Percentiles rank a stretch among this genome's conserved stretches.
Conservation (phyloP, 2,797 vertebrate genomes). For the Xiphophorus birchmanni region DNA sequence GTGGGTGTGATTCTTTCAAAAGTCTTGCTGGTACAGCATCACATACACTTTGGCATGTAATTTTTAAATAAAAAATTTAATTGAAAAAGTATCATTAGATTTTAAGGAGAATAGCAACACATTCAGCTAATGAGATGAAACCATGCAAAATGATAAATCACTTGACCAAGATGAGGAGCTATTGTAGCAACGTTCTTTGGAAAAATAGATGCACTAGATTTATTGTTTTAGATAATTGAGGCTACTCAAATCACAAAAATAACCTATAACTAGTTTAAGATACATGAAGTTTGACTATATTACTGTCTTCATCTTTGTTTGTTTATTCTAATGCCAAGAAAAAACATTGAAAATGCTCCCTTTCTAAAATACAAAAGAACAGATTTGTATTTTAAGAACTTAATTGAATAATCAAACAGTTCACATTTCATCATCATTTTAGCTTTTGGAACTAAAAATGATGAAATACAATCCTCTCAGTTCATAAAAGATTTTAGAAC, state of each 20-base stretch:
- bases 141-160: background rate
- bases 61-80: background rate
- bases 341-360: background rate
- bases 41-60: background rate
- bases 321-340: background rate
- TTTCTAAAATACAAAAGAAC: no score
- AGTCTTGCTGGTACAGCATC: background rate
- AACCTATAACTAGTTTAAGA: background rate
- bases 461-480: background rate
- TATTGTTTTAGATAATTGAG: background rate
- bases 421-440: background rate
- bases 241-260: background rate
- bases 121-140: background rate
- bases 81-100: background rate
- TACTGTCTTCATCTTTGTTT: background rate
- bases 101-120: background rate
- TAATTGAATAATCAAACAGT: background rate
- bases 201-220: background rate
- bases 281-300: background rate
- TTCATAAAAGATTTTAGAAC: background rate
- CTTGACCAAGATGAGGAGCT: background rate
- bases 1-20: background rate
- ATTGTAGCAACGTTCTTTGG: background rate
- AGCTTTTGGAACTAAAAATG: background rate
- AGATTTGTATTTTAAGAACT: background rate